phyloP scores from a whole-genome alignment of 1,140 invertebrate genomes.

The Subanguina moxae region DNA sequence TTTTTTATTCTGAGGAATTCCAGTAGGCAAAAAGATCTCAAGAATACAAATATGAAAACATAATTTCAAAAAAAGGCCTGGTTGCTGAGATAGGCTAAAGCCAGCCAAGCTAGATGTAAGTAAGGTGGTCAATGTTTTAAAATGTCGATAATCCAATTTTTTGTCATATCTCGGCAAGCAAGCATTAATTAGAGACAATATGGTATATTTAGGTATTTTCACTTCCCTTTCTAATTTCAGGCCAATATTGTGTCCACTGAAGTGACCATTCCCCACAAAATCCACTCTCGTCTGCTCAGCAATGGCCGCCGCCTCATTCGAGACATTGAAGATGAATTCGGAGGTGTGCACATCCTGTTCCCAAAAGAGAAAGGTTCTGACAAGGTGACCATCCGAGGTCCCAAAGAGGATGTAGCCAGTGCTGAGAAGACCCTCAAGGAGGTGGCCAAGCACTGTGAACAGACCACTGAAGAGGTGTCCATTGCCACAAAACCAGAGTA shows the following conservation, averaged over 20 bases:
- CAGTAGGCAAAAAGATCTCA: too few species aligned
- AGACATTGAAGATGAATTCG: slow-evolving; percentile 91
- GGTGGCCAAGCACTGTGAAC: slow-evolving; percentile 22
- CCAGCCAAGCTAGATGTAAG: too few species aligned
- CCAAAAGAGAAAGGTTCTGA: slow-evolving; percentile 82
- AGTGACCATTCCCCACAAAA: slow-evolving; percentile 73
- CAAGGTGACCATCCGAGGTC: slow-evolving; percentile 80
- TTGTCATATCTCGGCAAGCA: too few species aligned
- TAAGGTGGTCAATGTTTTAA: too few species aligned
- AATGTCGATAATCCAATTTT: too few species aligned
- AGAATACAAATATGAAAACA: too few species aligned
- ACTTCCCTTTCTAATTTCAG: slow-evolving; percentile 52
- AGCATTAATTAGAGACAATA: too few species aligned
- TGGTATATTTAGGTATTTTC: too few species aligned
- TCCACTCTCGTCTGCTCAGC: slow-evolving; percentile 88
- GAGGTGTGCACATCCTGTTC: slow-evolving; percentile 88
- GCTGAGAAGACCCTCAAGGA: slow-evolving; percentile 68
- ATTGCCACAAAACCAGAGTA: slow-evolving; percentile 11
- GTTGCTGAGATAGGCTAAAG: too few species aligned
- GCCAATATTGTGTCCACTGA: slow-evolving; percentile 79
- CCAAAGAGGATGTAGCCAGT: slow-evolving; percentile 82
- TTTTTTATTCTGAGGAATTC: too few species aligned
- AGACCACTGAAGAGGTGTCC: slow-evolving; percentile 23
- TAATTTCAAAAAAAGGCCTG: too few species aligned
- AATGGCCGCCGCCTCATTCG: slow-evolving; percentile 82